Evolutionary conservation across 2,888 invertebrate genomes (phyloP), one percentile per base, ranked within the genome.

Genomic region (Morpho deidamia): DNA sequence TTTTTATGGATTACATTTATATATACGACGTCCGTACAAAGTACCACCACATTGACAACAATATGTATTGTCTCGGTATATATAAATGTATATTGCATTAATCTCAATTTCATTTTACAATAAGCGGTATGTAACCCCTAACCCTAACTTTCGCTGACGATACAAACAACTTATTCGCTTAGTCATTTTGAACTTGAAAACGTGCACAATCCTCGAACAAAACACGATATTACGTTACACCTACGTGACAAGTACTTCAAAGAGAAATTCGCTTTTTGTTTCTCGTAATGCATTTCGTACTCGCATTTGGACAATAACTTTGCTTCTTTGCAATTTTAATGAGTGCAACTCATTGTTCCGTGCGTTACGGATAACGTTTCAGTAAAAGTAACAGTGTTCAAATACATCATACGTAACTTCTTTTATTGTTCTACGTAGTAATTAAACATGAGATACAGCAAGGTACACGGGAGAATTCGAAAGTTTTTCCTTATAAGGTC

Each of bases 121-220:
- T 66, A 68, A 41, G 35, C 44, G 23, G 41, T 12, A 62, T 57
- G 58, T 67, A 69, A 78, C 81, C 77, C 74, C 62, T 71, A 71
- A 80, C 83, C 80, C 71, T 64, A 49, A 74, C 85, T 85, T 85
- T 85, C 86, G 67, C 84, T 76, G 69, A 48, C 35, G 11, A 49
- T 49, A 14, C 42, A 35, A 61, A 55, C 63, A 56, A 64, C 62
- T 68, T 58, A 71, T 77, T 69, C 74, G 81, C 76, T 51, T 60
- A 64, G 72, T 83, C 86, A 85, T 70, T 67, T 60, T 70, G 67
- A 76, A 75, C 78, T 78, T 78, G 72, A 72, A 68, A 48, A 39
- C 43, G 69, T 59, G 32, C 55, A 53, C 58, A 64, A 70, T 77
- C 76, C 78, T 76, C 80, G 72, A 69, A 74, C 72, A 57, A 41